Conservation (phyloP, 2,888 invertebrate genomes). For the Drosophila prostipennis region DNA sequence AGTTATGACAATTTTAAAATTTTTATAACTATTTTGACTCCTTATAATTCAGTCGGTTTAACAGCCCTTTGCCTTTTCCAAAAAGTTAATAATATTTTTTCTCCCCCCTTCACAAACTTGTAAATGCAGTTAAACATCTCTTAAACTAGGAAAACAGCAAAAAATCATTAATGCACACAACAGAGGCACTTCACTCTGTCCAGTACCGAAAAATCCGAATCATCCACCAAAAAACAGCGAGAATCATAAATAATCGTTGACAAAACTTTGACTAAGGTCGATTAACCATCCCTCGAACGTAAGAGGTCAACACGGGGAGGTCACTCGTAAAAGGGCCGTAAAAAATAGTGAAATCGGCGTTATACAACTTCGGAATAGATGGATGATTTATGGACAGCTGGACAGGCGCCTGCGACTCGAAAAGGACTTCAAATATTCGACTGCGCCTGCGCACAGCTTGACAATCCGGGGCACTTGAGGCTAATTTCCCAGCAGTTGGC, state of each 20-base stretch:
- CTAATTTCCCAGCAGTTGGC: conserved; percentile 66
- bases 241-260: conserved; percentile 41
- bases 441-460: conserved; percentile 74
- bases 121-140: conserved; percentile 44
- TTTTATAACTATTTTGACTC: too few species aligned
- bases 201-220: conserved; percentile 13
- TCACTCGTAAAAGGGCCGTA: conserved; percentile 62
- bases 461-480: conserved; percentile 65
- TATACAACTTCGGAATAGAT: conserved; percentile 41
- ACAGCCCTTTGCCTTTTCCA: background rate
- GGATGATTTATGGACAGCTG: conserved; percentile 69
- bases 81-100: background rate
- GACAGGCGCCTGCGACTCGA: conserved; percentile 4
- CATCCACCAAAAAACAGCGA: conserved; percentile 43
- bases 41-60: background rate
- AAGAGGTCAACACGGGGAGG: conserved; percentile 70
- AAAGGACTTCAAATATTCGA: conserved; percentile 6
- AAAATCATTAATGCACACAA: conserved; percentile 34
- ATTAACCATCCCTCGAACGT: conserved; percentile 38
- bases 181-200: conserved; percentile 22
- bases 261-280: conserved; percentile 40
- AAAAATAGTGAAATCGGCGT: conserved; percentile 57
- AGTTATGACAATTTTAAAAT: too few species aligned
- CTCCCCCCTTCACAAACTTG: conserved; percentile 12
- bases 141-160: conserved; percentile 44